Evolutionary conservation across 2,888 invertebrate species (phyloP).

Genomic region (Slavum lentiscoides): DNA sequence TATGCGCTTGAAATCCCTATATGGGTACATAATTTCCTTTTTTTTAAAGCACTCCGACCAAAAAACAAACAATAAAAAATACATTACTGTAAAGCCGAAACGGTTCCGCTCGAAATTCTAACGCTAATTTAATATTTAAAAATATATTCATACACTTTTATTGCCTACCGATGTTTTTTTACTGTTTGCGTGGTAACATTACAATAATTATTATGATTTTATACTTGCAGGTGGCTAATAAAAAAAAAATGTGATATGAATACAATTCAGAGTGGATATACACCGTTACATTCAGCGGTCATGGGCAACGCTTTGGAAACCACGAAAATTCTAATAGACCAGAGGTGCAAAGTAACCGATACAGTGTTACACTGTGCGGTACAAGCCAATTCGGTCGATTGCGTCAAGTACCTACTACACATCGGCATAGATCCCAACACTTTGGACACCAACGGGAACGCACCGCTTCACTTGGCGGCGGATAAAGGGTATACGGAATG

Average conservation of each 20-base stretch:
- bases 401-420: conserved; percentile 74
- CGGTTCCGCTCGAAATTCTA: background rate
- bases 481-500: conserved; percentile 71
- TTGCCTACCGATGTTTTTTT: background rate
- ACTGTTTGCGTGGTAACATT: background rate
- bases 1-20: too few species aligned
- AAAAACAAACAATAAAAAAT: too few species aligned
- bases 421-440: conserved; percentile 77
- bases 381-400: conserved; percentile 79
- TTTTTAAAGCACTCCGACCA: too few species aligned
- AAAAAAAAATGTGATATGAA: conserved; percentile 72
- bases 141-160: background rate
- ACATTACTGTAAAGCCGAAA: background rate
- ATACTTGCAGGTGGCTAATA: conserved; percentile 64
- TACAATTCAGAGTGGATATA: conserved; percentile 69
- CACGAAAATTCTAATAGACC: conserved; percentile 71
- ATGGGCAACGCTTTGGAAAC: conserved; percentile 84
- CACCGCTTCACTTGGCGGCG: conserved; percentile 79
- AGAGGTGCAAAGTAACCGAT: conserved; percentile 71
- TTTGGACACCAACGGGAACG: conserved; percentile 70
- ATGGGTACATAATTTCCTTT: too few species aligned
- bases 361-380: conserved; percentile 83
- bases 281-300: conserved; percentile 86
- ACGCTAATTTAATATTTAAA: background rate
- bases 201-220: background rate